Percentiles rank a stretch among this genome's conserved stretches.
Evolutionary conservation across 2,797 vertebrate species (phyloP).

Genomic region (Psittacula derbiana): DNA sequence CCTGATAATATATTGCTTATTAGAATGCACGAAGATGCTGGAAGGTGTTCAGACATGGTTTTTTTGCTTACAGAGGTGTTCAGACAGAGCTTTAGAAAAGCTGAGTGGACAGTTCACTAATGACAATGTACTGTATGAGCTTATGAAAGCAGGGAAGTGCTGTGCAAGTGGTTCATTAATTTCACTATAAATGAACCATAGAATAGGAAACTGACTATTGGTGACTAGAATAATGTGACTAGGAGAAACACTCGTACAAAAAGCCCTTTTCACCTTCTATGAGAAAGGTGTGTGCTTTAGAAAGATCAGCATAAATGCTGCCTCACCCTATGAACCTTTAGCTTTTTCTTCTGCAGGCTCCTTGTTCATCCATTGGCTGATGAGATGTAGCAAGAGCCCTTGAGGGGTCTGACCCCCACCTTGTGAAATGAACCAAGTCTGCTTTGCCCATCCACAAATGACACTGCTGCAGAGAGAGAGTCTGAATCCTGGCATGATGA

Average conservation of each 20-base stretch:
- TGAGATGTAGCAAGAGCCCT: background rate
- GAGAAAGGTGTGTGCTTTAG: background rate
- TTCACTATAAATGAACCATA: background rate
- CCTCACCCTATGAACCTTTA: background rate
- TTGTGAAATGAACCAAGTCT: background rate
- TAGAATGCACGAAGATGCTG: background rate
- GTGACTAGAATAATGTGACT: background rate
- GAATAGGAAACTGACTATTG: background rate
- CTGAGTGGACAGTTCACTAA: background rate
- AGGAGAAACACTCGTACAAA: background rate
- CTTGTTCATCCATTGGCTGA: background rate
- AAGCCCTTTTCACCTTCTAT: rapidly evolving
- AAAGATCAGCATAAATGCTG: background rate
- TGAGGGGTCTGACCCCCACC: background rate
- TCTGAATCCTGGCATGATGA: background rate
- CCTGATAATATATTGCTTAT: background rate
- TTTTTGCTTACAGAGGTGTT: background rate
- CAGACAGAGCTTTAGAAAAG: background rate
- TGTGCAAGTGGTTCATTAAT: background rate
- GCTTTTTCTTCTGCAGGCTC: background rate
- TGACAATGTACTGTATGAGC: background rate
- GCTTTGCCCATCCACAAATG: background rate
- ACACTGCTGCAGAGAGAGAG: background rate
- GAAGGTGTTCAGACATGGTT: background rate
- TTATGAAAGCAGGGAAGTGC: background rate